These are phyloP conservation scores for Eurytoma adleriae DNA, from an alignment of 2,888 invertebrate species.

Conservation along the genomic window DNA sequence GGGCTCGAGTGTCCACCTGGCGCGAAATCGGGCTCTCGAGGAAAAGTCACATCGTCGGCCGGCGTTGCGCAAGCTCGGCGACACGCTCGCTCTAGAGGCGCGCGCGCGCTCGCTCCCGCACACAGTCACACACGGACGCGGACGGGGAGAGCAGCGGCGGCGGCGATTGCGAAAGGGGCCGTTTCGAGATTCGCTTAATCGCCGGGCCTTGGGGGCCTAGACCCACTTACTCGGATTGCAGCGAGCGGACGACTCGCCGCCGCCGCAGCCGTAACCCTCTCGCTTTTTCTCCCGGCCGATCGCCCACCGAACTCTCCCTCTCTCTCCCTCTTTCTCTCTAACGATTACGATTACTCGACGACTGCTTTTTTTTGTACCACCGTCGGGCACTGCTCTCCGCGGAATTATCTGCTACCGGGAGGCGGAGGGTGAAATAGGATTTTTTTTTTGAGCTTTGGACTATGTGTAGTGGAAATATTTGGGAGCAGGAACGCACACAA, in stretches of 20 bases:
- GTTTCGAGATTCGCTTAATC: conserved; percentile 73
- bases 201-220: conserved; percentile 72
- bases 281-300: background rate
- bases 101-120: background rate
- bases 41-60: conserved; percentile 14
- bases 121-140: conserved; percentile 8
- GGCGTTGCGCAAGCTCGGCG: conserved; percentile 39
- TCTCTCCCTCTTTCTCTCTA: background rate
- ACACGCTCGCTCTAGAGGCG: conserved; percentile 1
- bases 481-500: background rate
- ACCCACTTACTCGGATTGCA: conserved; percentile 65
- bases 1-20: no score
- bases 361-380: no score
- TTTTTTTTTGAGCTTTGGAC: no score
- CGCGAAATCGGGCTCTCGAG: no score
- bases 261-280: conserved; percentile 15
- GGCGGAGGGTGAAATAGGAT: no score
- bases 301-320: background rate
- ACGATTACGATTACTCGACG: background rate
- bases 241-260: conserved; percentile 27
- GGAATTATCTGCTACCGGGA: no score
- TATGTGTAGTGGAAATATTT: background rate
- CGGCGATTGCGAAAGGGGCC: conserved; percentile 69
- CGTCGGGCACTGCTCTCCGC: no score
- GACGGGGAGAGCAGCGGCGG: conserved; percentile 60